phyloP scores from a whole-genome alignment of 2,113 vertebrate species.

The Crotalus horridus region DNA sequence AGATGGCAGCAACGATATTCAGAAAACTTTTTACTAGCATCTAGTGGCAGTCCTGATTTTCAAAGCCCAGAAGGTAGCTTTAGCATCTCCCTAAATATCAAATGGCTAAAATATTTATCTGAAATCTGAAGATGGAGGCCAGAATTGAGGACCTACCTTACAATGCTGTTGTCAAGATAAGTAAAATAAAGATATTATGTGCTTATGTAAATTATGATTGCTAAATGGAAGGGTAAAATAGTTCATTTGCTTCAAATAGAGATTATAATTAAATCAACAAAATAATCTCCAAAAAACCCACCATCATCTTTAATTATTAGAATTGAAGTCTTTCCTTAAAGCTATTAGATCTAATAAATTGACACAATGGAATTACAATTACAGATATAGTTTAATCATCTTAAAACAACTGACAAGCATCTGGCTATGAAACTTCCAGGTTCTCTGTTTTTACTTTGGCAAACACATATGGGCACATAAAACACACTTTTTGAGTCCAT shows the following conservation, averaged over 20 bases:
- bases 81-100: neutral
- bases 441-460: neutral
- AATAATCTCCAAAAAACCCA: neutral
- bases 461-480: neutral
- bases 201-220: neutral
- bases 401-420: constrained; percentile 5
- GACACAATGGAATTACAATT: constrained; percentile 1
- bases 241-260: constrained; percentile 1
- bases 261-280: neutral
- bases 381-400: neutral
- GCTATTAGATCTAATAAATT: neutral
- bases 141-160: neutral
- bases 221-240: neutral
- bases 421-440: neutral
- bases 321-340: constrained; percentile 15
- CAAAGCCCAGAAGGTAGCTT: neutral
- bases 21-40: neutral
- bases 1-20: neutral
- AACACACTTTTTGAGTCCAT: constrained; percentile 1
- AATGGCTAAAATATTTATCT: neutral
- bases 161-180: neutral
- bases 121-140: neutral
- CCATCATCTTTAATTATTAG: constrained; percentile 11
- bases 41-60: neutral
- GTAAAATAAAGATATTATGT: neutral